These are phyloP conservation scores for Peromyscus polionotus DNA, from an alignment of 2,113 vertebrate genomes.

Conservation along the genomic window DNA sequence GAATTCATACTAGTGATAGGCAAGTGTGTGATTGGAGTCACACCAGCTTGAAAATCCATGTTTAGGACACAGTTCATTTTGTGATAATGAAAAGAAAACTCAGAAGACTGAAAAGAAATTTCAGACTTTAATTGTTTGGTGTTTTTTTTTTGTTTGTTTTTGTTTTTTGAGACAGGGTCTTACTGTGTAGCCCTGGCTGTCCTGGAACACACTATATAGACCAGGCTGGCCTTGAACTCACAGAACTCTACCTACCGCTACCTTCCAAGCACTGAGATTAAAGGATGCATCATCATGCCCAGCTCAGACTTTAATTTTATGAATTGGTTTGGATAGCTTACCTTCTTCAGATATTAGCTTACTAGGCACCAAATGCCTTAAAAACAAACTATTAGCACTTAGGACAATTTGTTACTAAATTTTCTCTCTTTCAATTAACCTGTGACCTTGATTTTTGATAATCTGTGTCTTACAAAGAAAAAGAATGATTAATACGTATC, in stretches of 20 bases:
- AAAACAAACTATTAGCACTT: background rate
- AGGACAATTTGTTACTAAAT: slow-evolving; percentile 26
- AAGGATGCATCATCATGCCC: background rate
- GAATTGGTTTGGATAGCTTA: slow-evolving; percentile 34
- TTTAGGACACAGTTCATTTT: slow-evolving; percentile 26
- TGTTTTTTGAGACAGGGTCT: background rate
- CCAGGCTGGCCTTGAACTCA: background rate
- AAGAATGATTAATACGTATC: background rate
- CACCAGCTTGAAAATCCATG: background rate
- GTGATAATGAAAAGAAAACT: background rate
- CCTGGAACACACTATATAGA: background rate
- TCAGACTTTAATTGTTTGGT: background rate
- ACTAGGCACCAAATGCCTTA: slow-evolving; percentile 17
- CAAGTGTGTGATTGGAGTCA: background rate
- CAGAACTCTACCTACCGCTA: background rate
- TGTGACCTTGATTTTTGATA: slow-evolving; percentile 40
- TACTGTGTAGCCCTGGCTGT: background rate
- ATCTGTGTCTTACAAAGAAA: slow-evolving; percentile 40
- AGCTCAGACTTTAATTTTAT: background rate
- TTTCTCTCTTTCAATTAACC: slow-evolving; percentile 38
- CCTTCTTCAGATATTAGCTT: slow-evolving; percentile 19
- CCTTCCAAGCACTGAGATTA: background rate
- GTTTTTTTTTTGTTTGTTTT: background rate
- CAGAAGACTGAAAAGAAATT: slow-evolving; percentile 29
- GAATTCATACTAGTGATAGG: background rate